These are phyloP conservation scores for Phrixothrix hirtus DNA, from an alignment of 2,888 invertebrate genomes.

Conservation along the genomic window DNA sequence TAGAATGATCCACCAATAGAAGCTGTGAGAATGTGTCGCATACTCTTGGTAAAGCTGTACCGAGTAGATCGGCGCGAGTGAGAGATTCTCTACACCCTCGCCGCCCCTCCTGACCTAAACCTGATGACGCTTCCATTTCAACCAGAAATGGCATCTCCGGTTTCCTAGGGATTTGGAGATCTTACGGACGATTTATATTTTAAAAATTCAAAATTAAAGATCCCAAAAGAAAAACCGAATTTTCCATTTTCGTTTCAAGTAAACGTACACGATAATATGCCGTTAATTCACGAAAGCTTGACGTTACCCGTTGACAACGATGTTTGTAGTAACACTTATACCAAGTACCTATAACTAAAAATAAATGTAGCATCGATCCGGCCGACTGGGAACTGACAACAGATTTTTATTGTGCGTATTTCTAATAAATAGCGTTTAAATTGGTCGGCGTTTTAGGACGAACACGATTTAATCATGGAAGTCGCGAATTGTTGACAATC, in stretches of 20 bases:
- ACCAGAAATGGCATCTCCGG: slow-evolving; percentile 40
- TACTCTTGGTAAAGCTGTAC: slow-evolving; percentile 48
- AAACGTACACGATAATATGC: no score
- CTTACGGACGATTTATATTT: slow-evolving; percentile 16
- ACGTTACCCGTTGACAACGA: slow-evolving; percentile 7
- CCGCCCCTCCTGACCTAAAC: slow-evolving; percentile 33
- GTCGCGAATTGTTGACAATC: neutral
- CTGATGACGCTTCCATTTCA: slow-evolving; percentile 45
- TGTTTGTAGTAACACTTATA: slow-evolving; percentile 35
- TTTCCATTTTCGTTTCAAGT: no score
- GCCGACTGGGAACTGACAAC: slow-evolving; percentile 30
- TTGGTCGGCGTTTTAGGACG: slow-evolving; percentile 5
- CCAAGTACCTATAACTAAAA: slow-evolving; percentile 41
- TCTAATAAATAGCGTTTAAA: slow-evolving; percentile 27
- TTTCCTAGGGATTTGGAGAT: slow-evolving; percentile 27
- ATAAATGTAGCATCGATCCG: slow-evolving; percentile 41
- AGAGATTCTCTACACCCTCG: slow-evolving; percentile 44
- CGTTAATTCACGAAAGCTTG: no score
- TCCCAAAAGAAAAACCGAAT: slow-evolving; percentile 7
- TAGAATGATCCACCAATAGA: slow-evolving; percentile 45
- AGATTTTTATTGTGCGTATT: slow-evolving; percentile 31
- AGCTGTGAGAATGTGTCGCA: slow-evolving; percentile 48
- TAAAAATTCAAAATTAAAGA: no score
- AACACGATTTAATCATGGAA: neutral
- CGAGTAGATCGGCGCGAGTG: slow-evolving; percentile 48